These are phyloP conservation scores for Herminia tarsipennalis DNA, from an alignment of 2,888 invertebrate genomes.

Conservation along the genomic window DNA sequence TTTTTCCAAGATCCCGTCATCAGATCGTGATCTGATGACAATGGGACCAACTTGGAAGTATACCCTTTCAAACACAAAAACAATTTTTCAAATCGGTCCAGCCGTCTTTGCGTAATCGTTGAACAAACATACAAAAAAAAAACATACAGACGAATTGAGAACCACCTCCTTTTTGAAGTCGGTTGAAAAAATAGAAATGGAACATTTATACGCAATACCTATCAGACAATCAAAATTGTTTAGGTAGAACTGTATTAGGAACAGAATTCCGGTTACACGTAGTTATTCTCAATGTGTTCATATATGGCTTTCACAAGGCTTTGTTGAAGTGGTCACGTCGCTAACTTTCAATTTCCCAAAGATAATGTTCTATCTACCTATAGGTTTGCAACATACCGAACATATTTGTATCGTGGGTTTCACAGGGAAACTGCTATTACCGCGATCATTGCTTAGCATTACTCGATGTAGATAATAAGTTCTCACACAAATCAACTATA, in stretches of 20 bases:
- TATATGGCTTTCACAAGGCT: conserved; percentile 38
- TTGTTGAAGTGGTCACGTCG: conserved; percentile 37
- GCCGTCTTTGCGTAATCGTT: too few species aligned
- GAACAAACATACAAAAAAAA: too few species aligned
- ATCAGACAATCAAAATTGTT: conserved; percentile 26
- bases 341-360: conserved; percentile 48
- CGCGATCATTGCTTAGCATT: conserved; percentile 14
- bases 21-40: too few species aligned
- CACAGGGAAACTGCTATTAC: conserved; percentile 32
- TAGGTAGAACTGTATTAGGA: conserved; percentile 28
- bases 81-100: too few species aligned
- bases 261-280: conserved; percentile 18
- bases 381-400: conserved; percentile 34
- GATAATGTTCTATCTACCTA: conserved; percentile 23
- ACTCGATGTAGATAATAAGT: conserved; percentile 10
- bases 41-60: too few species aligned
- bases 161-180: too few species aligned
- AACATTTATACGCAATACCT: conserved; percentile 22
- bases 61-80: too few species aligned
- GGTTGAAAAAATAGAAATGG: too few species aligned
- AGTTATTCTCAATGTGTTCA: conserved; percentile 23
- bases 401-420: conserved; percentile 38
- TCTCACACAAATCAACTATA: conserved; percentile 23
- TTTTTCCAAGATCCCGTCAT: too few species aligned
- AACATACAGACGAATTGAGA: too few species aligned